Conservation (phyloP, 2,888 invertebrate genomes). For the Papilio protenor region DNA sequence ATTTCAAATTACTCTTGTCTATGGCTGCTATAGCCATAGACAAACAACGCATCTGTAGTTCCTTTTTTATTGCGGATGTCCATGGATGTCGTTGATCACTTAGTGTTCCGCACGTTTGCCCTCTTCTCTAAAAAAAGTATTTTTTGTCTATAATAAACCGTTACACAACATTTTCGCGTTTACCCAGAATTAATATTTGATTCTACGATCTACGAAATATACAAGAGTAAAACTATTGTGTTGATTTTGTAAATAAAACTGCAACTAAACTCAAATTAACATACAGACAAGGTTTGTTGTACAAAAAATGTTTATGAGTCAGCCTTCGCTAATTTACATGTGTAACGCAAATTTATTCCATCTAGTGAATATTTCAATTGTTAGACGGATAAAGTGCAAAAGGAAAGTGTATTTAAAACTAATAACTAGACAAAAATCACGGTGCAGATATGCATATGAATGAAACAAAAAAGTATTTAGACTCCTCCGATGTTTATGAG, state of each 20-base stretch:
- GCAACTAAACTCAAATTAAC: not conserved
- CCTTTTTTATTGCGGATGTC: too few species aligned
- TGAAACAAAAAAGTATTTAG: not conserved
- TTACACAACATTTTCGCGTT: not conserved
- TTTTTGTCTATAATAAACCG: too few species aligned
- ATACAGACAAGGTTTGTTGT: not conserved
- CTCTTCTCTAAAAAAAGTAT: too few species aligned
- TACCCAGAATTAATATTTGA: not conserved
- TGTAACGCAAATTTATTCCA: not conserved
- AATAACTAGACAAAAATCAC: too few species aligned
- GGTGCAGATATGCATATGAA: too few species aligned
- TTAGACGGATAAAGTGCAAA: not conserved
- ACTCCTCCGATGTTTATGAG: not conserved
- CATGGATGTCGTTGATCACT: too few species aligned
- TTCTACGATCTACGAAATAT: not conserved
- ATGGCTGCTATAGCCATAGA: not conserved
- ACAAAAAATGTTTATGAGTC: conserved; percentile 8
- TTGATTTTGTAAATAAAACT: not conserved
- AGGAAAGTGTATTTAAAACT: not conserved
- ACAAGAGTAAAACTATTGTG: not conserved
- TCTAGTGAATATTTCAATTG: not conserved
- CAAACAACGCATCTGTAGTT: too few species aligned
- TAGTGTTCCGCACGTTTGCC: too few species aligned
- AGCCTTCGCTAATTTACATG: not conserved
- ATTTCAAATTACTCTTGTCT: too few species aligned